Evolutionary conservation across 2,888 invertebrate species (phyloP).

Genomic region (Pherbina coryleti): DNA sequence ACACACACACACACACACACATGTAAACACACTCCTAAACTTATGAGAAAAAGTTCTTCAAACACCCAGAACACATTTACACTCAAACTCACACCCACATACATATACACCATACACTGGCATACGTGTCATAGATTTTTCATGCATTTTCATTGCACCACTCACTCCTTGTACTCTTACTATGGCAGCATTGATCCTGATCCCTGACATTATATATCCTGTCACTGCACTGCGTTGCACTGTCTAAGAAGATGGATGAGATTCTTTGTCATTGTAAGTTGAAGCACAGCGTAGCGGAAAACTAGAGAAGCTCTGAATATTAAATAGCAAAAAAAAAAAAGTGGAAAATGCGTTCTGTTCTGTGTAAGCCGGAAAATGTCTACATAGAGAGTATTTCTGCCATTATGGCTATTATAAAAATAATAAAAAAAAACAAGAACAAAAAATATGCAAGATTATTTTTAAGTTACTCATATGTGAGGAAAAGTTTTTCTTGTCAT

Average conservation of each 20-base stretch:
- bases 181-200: neutral
- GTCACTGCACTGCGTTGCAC: constrained; percentile 9
- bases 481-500: no score
- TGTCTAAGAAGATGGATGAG: constrained; percentile 18
- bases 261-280: neutral
- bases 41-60: neutral
- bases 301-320: neutral
- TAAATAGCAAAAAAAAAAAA: neutral
- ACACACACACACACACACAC: neutral
- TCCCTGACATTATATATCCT: neutral
- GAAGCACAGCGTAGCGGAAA: neutral
- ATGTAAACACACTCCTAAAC: neutral
- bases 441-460: no score
- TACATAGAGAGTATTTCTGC: no score
- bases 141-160: neutral
- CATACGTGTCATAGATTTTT: neutral
- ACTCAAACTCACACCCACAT: neutral
- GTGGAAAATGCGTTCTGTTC: no score
- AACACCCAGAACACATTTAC: neutral
- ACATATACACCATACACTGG: neutral
- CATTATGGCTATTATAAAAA: no score
- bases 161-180: neutral
- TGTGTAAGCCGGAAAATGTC: no score
- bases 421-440: no score
- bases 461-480: no score